These are phyloP conservation scores for Labrus mixtus DNA, from an alignment of 2,113 vertebrate genomes.

Conservation along the genomic window DNA sequence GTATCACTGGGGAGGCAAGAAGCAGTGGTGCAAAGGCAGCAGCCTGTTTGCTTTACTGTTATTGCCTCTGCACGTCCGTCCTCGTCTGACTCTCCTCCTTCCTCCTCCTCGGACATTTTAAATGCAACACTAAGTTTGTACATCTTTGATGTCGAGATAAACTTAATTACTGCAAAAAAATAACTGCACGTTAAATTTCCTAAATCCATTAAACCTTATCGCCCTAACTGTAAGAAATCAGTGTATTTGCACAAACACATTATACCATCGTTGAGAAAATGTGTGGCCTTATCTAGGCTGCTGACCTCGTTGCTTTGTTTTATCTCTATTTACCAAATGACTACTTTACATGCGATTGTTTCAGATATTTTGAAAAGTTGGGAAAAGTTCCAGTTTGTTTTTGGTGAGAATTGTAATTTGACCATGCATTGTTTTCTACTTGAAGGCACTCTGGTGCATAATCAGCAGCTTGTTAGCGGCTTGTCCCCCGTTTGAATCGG, in stretches of 20 bases:
- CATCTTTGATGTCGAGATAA: conserved; percentile 18
- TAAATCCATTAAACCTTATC: neutral
- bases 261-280: conserved; percentile 18
- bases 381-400: conserved; percentile 16
- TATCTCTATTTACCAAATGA: neutral
- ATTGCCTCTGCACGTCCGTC: conserved; percentile 68
- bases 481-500: conserved; percentile 24
- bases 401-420: conserved; percentile 13
- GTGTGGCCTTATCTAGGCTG: neutral
- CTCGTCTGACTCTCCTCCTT: conserved; percentile 56
- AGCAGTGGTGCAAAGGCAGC: conserved; percentile 68
- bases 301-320: neutral
- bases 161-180: conserved; percentile 18
- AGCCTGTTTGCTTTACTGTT: conserved; percentile 76
- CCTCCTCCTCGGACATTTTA: conserved; percentile 43
- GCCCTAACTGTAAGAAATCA: neutral
- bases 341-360: too few relatives aligned
- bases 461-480: conserved; percentile 47
- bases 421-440: neutral
- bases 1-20: conserved; percentile 72
- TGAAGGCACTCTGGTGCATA: conserved; percentile 6
- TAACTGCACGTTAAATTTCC: conserved; percentile 11
- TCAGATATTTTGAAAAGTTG: conserved; percentile 20
- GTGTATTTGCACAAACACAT: neutral
- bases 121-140: conserved; percentile 40